A percentile compares a stretch with the other conserved stretches of the same genome.
phyloP scores from a whole-genome alignment of 2,797 vertebrate species.

The Cryptoblepharus egeriae region DNA sequence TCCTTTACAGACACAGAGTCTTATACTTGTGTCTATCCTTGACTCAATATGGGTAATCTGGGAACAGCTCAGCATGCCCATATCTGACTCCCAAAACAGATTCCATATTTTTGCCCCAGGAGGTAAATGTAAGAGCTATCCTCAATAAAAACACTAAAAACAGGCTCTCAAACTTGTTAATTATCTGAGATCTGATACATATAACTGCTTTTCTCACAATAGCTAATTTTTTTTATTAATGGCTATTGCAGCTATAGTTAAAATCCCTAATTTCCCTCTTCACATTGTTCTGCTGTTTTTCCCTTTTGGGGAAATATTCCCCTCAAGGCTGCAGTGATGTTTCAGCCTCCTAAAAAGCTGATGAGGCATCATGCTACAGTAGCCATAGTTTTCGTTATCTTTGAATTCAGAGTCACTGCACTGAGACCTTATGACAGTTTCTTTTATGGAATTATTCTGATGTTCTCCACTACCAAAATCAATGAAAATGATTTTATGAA shows the following conservation, averaged over 20 bases:
- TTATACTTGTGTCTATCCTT: neutral
- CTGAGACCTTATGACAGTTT: too few relatives aligned
- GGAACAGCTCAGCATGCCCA: neutral
- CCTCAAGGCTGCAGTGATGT: too few relatives aligned
- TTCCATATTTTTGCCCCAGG: neutral
- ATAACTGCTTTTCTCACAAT: neutral
- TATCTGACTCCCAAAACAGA: neutral
- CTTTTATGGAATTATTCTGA: too few relatives aligned
- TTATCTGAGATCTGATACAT: neutral
- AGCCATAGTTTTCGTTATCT: too few relatives aligned
- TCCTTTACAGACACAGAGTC: neutral
- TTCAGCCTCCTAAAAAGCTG: too few relatives aligned
- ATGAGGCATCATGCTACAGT: too few relatives aligned
- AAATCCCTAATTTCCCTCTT: too few relatives aligned
- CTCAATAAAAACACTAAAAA: neutral
- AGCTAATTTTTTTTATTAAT: neutral
- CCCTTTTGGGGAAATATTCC: too few relatives aligned
- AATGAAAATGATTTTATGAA: neutral
- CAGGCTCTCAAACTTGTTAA: neutral
- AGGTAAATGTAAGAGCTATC: neutral
- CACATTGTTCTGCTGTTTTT: too few relatives aligned
- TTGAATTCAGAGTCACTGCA: too few relatives aligned
- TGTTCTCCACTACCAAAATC: too few relatives aligned
- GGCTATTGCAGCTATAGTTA: too few relatives aligned
- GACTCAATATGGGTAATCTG: neutral